Evolutionary conservation across 2,888 invertebrate genomes (phyloP).

Genomic region (Strigamia crassipes): DNA sequence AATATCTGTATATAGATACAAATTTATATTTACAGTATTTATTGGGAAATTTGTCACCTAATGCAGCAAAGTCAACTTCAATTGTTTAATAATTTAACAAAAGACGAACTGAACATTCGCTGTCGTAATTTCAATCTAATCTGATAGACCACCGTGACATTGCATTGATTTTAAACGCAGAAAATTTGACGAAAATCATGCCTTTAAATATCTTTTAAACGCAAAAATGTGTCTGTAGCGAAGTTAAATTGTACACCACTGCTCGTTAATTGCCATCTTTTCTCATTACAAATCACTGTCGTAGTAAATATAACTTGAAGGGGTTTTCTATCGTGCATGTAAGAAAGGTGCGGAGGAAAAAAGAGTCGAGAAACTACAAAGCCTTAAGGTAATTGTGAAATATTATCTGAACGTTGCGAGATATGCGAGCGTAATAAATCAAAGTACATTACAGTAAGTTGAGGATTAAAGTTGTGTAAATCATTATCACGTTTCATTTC

Average conservation of each 20-base stretch:
- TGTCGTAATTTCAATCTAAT: not conserved
- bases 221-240: no score
- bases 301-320: not conserved
- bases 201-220: no score
- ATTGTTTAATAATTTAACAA: not conserved
- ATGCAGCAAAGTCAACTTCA: not conserved
- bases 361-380: slow-evolving; percentile 8
- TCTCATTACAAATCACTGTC: not conserved
- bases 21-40: no score
- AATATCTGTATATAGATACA: no score
- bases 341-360: not conserved
- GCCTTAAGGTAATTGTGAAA: slow-evolving; percentile 35
- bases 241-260: not conserved
- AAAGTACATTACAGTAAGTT: not conserved
- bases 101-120: not conserved
- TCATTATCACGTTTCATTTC: not conserved
- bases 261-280: not conserved
- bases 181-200: no score
- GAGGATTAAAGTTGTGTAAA: slow-evolving; percentile 24
- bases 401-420: slow-evolving; percentile 18
- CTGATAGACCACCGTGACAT: not conserved
- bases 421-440: slow-evolving; percentile 1
- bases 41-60: not conserved
- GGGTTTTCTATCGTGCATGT: not conserved
- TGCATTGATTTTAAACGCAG: not conserved